Evolutionary conservation across 2,888 invertebrate species (phyloP).

Genomic region (Bombyx huttoni): DNA sequence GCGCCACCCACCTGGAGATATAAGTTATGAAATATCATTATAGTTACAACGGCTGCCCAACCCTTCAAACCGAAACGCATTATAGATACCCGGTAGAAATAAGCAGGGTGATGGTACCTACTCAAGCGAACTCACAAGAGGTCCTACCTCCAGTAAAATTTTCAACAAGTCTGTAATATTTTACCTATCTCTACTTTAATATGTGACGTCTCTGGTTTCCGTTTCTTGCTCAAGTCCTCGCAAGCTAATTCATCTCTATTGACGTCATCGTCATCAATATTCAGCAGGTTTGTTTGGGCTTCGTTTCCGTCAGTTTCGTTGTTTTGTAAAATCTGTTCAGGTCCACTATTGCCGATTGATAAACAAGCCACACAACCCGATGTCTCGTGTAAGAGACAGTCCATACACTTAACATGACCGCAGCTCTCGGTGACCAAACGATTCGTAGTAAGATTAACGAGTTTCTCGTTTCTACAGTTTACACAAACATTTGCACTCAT

Average conservation of each 20-base stretch:
- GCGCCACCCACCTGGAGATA: too few species aligned
- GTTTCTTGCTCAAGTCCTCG: constrained; percentile 32
- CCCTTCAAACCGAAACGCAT: too few species aligned
- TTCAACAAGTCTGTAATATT: not conserved
- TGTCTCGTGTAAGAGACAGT: constrained; percentile 78
- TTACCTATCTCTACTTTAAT: constrained; percentile 49
- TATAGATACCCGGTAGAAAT: too few species aligned
- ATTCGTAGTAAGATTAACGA: constrained; percentile 68
- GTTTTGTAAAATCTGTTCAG: not conserved
- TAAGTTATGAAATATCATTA: too few species aligned
- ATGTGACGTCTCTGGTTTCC: constrained; percentile 49
- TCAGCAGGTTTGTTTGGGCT: constrained; percentile 12
- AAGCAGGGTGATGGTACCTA: too few species aligned
- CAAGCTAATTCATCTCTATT: constrained; percentile 12
- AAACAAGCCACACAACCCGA: constrained; percentile 74
- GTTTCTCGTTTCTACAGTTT: constrained; percentile 71
- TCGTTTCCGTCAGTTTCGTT: constrained; percentile 9
- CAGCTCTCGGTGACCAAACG: constrained; percentile 81
- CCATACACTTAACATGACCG: constrained; percentile 82
- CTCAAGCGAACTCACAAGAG: not conserved
- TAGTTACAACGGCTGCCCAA: too few species aligned
- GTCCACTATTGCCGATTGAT: not conserved
- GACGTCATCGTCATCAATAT: constrained; percentile 8
- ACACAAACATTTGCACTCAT: constrained; percentile 70
- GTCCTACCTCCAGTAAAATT: too few species aligned